A percentile compares a stretch with the other conserved stretches of the same genome.
These are phyloP conservation scores for Leptopilina boulardi DNA, from an alignment of 1,140 invertebrate species.

Conservation along the genomic window DNA sequence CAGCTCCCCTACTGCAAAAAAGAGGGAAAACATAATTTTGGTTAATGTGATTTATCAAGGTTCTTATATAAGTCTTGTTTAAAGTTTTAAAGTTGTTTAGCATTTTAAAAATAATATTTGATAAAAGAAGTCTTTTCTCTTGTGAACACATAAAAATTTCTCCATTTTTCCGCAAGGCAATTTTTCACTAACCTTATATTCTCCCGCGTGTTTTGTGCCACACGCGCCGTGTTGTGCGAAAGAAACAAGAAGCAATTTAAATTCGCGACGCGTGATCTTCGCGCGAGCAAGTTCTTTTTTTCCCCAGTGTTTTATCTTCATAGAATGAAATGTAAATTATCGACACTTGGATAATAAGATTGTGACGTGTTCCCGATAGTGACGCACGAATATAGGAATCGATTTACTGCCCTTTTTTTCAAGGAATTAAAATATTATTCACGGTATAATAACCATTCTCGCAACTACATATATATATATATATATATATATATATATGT, in stretches of 20 bases:
- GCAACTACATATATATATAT: conserved; percentile 7
- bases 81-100: conserved; percentile 49
- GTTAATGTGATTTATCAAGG: conserved; percentile 46
- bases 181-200: conserved; percentile 8
- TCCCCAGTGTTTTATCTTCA: neutral
- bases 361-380: conserved; percentile 38
- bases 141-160: neutral
- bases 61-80: conserved; percentile 27
- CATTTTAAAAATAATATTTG: conserved; percentile 37
- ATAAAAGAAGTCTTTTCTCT: neutral
- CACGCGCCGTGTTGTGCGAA: neutral
- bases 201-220: neutral
- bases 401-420: neutral
- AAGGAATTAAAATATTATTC: neutral
- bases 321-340: conserved; percentile 46
- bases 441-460: neutral
- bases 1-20: too few species aligned
- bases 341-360: conserved; percentile 47
- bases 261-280: conserved; percentile 34
- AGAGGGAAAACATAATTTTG: conserved; percentile 15
- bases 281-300: too few species aligned
- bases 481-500: too few species aligned
- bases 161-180: neutral
- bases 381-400: conserved; percentile 9
- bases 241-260: conserved; percentile 33